Percentiles rank a stretch among this genome's conserved stretches.
These are phyloP conservation scores for Corythornis vintsioides DNA, from an alignment of 2,113 vertebrate genomes.

Conservation along the genomic window DNA sequence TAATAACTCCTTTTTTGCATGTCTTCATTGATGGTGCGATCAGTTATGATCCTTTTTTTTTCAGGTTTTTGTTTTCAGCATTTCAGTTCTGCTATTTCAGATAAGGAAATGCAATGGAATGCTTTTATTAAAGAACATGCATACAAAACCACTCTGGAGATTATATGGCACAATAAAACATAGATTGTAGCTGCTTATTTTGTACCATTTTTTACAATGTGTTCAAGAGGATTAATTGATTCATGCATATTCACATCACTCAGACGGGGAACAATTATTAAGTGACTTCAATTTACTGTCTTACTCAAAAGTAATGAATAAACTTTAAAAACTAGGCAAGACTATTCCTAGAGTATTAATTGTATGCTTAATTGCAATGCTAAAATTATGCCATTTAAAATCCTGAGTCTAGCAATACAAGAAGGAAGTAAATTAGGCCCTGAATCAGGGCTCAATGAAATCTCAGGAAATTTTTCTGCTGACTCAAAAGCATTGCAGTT, in stretches of 20 bases:
- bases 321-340: not conserved
- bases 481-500: not conserved
- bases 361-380: not conserved
- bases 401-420: not conserved
- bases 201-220: not conserved
- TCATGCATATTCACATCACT: not conserved
- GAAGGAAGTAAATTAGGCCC: slow-evolving; percentile 28
- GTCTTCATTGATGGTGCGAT: slow-evolving; percentile 77
- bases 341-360: not conserved
- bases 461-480: not conserved
- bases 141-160: not conserved
- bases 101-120: not conserved
- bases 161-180: not conserved
- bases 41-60: not conserved
- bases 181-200: not conserved
- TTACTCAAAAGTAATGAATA: not conserved
- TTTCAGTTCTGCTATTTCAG: slow-evolving; percentile 64
- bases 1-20: slow-evolving; percentile 67
- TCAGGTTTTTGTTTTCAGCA: slow-evolving; percentile 47
- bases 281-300: not conserved
- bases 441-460: not conserved
- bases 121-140: not conserved
- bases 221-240: not conserved
- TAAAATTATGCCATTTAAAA: slow-evolving; percentile 1
- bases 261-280: not conserved